A percentile compares a stretch with the other conserved stretches of the same genome.
These are phyloP conservation scores for Catostylus mosaicus DNA, from an alignment of 30 jellyfish, hydroid and myxozoan genomes.

Conservation along the genomic window DNA sequence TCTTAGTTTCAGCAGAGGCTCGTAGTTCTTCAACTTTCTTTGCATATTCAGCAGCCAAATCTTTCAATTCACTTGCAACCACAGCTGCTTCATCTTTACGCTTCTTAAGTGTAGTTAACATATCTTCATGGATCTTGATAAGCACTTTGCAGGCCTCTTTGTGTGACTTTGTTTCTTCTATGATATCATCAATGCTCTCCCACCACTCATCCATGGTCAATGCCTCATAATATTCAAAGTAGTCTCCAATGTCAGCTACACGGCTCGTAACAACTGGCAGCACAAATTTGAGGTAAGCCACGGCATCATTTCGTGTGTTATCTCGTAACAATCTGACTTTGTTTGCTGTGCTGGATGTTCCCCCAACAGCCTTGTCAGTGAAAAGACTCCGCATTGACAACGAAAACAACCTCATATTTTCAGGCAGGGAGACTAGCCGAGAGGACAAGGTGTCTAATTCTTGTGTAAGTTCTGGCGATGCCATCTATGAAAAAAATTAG, in stretches of 20 bases:
- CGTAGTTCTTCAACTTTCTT: slow-evolving; percentile 7
- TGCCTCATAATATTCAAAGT: slow-evolving; percentile 34
- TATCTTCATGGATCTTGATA: slow-evolving; percentile 43
- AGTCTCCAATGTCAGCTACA: slow-evolving; percentile 28
- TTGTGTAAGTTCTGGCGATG: neutral
- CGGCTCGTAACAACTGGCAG: slow-evolving; percentile 42
- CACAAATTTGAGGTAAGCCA: slow-evolving; percentile 30
- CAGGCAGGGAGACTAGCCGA: neutral
- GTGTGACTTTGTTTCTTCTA: slow-evolving; percentile 37
- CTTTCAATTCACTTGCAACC: slow-evolving; percentile 24
- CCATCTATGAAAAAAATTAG: neutral
- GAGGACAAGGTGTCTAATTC: neutral
- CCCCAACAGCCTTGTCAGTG: slow-evolving; percentile 36
- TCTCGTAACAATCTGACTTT: slow-evolving; percentile 26
- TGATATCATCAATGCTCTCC: slow-evolving; percentile 37
- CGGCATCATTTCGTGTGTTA: slow-evolving; percentile 55
- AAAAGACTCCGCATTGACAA: slow-evolving; percentile 34
- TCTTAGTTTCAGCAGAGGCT: slow-evolving; percentile 1
- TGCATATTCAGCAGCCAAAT: slow-evolving; percentile 24
- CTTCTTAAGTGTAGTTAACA: slow-evolving; percentile 23
- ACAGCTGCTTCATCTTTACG: slow-evolving; percentile 48
- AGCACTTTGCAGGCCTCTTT: slow-evolving; percentile 50
- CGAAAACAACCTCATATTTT: slow-evolving; percentile 37
- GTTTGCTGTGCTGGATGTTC: neutral
- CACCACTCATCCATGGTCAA: slow-evolving; percentile 49